These are phyloP conservation scores for Delichon dasypus DNA, from an alignment of 2,797 vertebrate species.

Conservation along the genomic window DNA sequence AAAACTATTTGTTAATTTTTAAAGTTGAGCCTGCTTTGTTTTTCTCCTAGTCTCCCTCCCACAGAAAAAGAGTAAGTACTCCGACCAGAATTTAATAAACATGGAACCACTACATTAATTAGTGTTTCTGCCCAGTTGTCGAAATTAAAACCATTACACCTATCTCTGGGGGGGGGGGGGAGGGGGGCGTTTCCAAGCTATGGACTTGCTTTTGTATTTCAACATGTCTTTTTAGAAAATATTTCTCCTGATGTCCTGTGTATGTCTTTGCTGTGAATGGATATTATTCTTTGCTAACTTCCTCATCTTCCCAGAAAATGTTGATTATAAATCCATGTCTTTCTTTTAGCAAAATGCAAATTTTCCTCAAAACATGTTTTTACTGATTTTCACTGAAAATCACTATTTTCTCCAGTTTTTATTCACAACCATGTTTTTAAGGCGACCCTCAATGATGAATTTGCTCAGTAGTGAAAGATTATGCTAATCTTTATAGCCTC, in stretches of 20 bases:
- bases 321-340: fast-evolving
- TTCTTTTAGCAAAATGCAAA: background rate
- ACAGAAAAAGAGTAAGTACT: no score
- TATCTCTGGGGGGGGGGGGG: fast-evolving
- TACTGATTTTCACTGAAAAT: background rate
- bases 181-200: background rate
- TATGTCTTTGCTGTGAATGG: background rate
- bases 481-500: background rate
- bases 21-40: no score
- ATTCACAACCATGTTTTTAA: background rate
- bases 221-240: background rate
- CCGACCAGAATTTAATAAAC: no score
- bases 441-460: background rate
- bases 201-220: background rate
- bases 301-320: background rate
- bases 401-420: background rate
- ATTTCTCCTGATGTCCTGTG: fast-evolving
- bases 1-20: no score
- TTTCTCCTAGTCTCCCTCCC: no score
- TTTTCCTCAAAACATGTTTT: background rate
- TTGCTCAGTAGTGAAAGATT: background rate
- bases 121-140: no score
- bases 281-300: background rate
- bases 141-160: background rate
- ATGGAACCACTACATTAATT: no score